These are phyloP conservation scores for cat (Felis catus) DNA, from an alignment of 2,113 vertebrate species.

Conservation along the genomic window F.catus_Fca126_mat1.0 CM031419.1:122577501-122578000, in stretches of 20 bases:
- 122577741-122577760: background rate
- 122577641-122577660: background rate
- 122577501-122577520: slow-evolving; percentile 1
- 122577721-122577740: background rate
- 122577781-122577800: background rate
- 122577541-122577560: background rate
- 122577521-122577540: background rate
- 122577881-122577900: background rate
- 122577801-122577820: background rate
- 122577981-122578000: accelerated
- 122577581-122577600: background rate
- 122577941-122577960: background rate
- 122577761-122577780: background rate
- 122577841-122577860: background rate
- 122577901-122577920: background rate
- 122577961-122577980: background rate
- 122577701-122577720: background rate
- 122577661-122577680: background rate
- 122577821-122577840: background rate
- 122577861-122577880: background rate
- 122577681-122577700: background rate
- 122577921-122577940: background rate
- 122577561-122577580: background rate
- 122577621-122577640: background rate
- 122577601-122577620: background rate